Evolutionary conservation across 2,113 vertebrate genomes (phyloP).

Genomic region (Coturnix japonica): DNA sequence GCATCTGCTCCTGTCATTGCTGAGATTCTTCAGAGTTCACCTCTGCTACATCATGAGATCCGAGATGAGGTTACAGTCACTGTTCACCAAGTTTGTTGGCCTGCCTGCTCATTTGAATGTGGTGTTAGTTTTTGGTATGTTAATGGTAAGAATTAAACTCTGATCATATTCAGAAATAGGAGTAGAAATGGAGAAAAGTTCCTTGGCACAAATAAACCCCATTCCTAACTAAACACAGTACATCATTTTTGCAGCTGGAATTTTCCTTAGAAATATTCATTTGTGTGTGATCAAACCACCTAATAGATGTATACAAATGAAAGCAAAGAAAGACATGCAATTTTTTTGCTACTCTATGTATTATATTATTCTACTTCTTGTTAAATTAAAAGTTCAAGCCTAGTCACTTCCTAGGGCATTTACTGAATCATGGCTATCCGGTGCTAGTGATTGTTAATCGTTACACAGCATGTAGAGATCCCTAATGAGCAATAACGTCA

Average conservation of each 20-base stretch:
- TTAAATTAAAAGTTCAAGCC: neutral
- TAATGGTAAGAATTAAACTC: neutral
- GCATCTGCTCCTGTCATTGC: neutral
- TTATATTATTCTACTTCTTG: neutral
- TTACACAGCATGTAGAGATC: neutral
- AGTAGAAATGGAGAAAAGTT: neutral
- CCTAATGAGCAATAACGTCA: neutral
- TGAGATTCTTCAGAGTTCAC: neutral
- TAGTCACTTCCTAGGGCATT: neutral
- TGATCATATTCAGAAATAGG: neutral
- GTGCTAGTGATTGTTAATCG: neutral
- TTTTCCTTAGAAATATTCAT: neutral
- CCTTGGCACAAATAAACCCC: neutral
- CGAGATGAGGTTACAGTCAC: neutral
- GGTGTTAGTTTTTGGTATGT: neutral
- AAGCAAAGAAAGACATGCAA: neutral
- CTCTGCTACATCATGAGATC: neutral
- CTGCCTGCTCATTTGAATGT: neutral
- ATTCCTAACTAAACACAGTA: neutral
- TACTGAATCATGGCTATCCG: neutral
- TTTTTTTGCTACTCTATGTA: neutral
- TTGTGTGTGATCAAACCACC: neutral
- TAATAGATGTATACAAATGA: fast-evolving
- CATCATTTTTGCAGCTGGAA: neutral
- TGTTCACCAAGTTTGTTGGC: neutral